Conservation (phyloP, 2,113 vertebrate genomes). For the Oenanthe oenanthe region DNA sequence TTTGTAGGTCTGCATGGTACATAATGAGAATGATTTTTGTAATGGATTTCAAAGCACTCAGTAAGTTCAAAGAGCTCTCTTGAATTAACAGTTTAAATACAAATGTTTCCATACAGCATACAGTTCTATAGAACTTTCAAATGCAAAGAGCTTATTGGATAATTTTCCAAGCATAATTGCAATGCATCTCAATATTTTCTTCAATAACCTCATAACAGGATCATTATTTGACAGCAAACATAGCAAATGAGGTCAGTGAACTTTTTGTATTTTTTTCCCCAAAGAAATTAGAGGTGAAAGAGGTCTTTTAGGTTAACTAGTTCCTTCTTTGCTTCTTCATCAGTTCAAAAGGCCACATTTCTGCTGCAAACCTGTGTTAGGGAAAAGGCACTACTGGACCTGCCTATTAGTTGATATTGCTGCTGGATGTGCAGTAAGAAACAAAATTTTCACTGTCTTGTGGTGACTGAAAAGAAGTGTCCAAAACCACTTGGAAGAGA, state of each 20-base stretch:
- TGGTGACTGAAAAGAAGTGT: not conserved
- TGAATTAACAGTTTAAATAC: not conserved
- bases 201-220: not conserved
- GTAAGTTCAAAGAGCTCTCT: not conserved
- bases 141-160: not conserved
- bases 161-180: not conserved
- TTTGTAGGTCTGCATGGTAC: not conserved
- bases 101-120: not conserved
- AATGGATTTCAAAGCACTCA: constrained; percentile 9
- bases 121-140: not conserved
- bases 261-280: not conserved
- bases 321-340: not conserved
- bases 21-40: not conserved
- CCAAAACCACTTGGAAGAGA: not conserved
- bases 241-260: constrained; percentile 6
- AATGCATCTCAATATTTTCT: not conserved
- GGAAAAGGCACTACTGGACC: not conserved
- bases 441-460: not conserved
- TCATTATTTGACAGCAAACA: constrained; percentile 18
- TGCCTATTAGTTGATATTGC: not conserved
- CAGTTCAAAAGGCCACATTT: not conserved
- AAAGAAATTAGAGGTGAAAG: not conserved
- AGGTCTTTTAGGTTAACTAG: not conserved
- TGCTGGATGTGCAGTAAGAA: not conserved
- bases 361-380: not conserved